These are phyloP conservation scores for Clistopyga incitator DNA, from an alignment of 2,888 invertebrate species.

Conservation along the genomic window DNA sequence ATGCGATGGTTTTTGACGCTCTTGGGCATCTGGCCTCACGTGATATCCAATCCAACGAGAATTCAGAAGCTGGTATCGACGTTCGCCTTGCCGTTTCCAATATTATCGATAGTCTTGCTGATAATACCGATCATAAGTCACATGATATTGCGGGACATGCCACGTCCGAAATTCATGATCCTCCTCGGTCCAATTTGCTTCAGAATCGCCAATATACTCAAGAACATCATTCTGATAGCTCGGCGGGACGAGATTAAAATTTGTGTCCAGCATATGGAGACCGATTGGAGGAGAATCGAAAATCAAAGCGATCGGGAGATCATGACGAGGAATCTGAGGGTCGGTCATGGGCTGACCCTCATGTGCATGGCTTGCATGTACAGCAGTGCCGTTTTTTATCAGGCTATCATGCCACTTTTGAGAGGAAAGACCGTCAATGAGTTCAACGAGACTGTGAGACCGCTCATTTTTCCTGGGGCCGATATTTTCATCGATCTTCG, in stretches of 20 bases:
- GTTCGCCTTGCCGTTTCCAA: slow-evolving; percentile 42
- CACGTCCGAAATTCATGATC: slow-evolving; percentile 31
- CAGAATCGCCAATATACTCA: slow-evolving; percentile 52
- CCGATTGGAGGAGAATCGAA: slow-evolving; percentile 69
- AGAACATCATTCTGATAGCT: slow-evolving; percentile 51
- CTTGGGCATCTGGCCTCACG: slow-evolving; percentile 64
- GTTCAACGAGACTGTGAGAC: slow-evolving; percentile 47
- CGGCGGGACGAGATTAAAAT: slow-evolving; percentile 47
- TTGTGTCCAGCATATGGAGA: slow-evolving; percentile 68
- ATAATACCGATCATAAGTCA: slow-evolving; percentile 32
- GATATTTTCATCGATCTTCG: slow-evolving; percentile 61
- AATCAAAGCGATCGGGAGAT: slow-evolving; percentile 24
- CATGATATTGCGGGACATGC: slow-evolving; percentile 43
- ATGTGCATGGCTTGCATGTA: slow-evolving; percentile 55
- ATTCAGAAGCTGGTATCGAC: slow-evolving; percentile 30
- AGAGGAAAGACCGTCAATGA: slow-evolving; percentile 34
- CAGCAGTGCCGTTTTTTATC: slow-evolving; percentile 50
- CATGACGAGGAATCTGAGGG: slow-evolving; percentile 66
- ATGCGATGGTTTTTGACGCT: slow-evolving; percentile 60
- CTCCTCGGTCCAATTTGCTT: slow-evolving; percentile 58
- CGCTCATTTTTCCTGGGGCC: slow-evolving; percentile 50
- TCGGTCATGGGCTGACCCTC: slow-evolving; percentile 53
- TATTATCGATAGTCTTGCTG: slow-evolving; percentile 30
- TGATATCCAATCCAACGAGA: slow-evolving; percentile 41
- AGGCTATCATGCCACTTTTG: slow-evolving; percentile 48